phyloP scores from a whole-genome alignment of 2,113 vertebrate genomes.

The Candoia aspera region DNA sequence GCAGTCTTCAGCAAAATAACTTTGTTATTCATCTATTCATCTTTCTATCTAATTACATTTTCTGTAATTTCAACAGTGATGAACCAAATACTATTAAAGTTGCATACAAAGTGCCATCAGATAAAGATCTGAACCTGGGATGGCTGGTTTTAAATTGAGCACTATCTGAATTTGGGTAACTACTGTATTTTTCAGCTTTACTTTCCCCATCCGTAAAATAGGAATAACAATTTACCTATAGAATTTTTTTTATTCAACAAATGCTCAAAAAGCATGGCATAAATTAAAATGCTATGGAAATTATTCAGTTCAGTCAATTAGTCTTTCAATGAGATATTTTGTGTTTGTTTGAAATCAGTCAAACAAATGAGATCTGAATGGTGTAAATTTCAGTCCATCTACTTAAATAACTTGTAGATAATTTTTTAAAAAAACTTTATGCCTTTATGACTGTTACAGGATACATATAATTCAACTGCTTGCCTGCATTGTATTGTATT shows the following conservation, averaged over 20 bases:
- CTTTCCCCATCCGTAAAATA: background rate
- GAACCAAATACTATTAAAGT: background rate
- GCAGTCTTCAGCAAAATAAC: background rate
- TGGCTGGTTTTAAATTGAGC: background rate
- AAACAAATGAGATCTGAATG: background rate
- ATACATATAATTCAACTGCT: background rate
- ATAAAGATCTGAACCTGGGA: background rate
- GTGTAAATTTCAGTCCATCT: background rate
- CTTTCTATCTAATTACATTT: background rate
- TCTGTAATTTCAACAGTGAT: background rate
- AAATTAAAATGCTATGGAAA: background rate
- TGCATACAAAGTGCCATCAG: background rate
- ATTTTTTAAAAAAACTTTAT: background rate
- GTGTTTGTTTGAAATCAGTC: background rate
- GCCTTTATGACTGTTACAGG: slow-evolving; percentile 10
- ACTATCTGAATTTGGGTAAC: background rate
- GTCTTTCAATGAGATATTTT: background rate
- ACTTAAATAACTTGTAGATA: background rate
- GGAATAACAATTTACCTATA: background rate
- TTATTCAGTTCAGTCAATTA: background rate
- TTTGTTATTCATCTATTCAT: background rate
- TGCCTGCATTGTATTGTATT: slow-evolving; percentile 13
- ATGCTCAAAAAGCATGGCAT: background rate
- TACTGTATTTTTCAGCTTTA: background rate
- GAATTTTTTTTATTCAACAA: background rate